Percentiles rank a stretch among this genome's conserved stretches.
These are phyloP conservation scores for Anableps anableps DNA, from an alignment of 2,797 vertebrate species.

Conservation along the genomic window DNA sequence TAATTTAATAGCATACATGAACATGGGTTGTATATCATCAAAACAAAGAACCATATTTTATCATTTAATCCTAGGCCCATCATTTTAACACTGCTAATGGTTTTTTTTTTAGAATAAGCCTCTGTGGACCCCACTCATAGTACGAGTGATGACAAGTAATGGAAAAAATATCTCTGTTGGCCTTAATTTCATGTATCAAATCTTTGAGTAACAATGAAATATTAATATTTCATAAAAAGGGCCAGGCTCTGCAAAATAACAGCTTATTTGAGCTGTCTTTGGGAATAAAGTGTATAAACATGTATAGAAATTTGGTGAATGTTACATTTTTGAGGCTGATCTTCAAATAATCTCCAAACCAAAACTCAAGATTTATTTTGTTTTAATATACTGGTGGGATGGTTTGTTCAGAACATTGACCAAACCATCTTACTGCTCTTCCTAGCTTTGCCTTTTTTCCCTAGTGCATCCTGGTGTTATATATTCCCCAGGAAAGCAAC, in stretches of 20 bases:
- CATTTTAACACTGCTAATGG: not conserved
- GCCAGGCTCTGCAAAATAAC: not conserved
- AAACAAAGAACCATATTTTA: not conserved
- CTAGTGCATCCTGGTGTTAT: too few relatives aligned
- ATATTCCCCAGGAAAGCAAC: too few relatives aligned
- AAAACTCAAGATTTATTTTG: not conserved
- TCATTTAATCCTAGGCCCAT: constrained; percentile 4
- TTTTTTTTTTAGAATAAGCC: constrained; percentile 25
- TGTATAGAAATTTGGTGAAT: not conserved
- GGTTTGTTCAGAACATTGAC: not conserved
- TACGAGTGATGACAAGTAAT: constrained; percentile 31
- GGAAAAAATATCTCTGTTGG: not conserved
- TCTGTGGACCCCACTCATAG: constrained; percentile 29
- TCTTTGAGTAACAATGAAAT: not conserved
- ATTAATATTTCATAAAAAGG: not conserved
- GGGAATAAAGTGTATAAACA: not conserved
- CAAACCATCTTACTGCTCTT: not conserved
- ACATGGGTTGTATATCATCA: not conserved
- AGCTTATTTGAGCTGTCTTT: not conserved
- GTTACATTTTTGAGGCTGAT: constrained; percentile 4
- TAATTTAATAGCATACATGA: not conserved
- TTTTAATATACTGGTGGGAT: not conserved
- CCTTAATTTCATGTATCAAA: not conserved
- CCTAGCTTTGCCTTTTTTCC: too few relatives aligned
- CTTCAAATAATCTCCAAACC: not conserved